Base-by-base conservation (phyloP, 2,888 invertebrate genomes). In the Pardosa pseudoannulata region DNA sequence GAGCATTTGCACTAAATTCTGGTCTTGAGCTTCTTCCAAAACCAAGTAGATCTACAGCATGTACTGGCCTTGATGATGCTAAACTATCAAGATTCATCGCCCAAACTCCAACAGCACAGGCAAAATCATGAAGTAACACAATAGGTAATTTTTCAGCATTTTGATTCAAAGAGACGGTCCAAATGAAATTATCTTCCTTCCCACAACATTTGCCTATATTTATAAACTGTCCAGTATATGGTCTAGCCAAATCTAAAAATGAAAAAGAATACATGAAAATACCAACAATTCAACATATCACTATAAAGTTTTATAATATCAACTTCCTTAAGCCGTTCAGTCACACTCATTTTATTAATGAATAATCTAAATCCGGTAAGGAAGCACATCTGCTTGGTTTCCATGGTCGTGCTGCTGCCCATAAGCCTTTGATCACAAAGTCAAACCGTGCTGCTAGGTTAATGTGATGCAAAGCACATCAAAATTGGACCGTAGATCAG, bases 11-110 rank as follows among this genome's bases (percentile, higher is more conserved):
- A 85, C 96, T 94, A 92, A 98, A 98, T 88, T 92, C 92, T 0
- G 98, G 97, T 31, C 99, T 94, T 7, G 97, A 97, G 90, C 98
- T 98, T 89, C 97, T 94, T 0, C 98, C 99, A 93, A 99, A 99
- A 46, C 98, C 95, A 79, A 96, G 92, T 67, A 96, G 92, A 92
- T 98, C 98, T 89, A 98, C 95, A 0, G 98, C 97, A 92, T 98
- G 97, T 0, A 98, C 96, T 0, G 97, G 96, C 76, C 98, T 93
- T 1, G 94, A 93, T 23, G 93, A 93, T 29, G 87, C 0, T 7
- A 99, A 93, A 0, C 94, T 93, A 91, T 98, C 97, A 16, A 98
- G 93, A 92, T 98, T 99, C 90, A 97, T 94, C 88, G 96, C 96
- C 98, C 98, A 99, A 65, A 98, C 93, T 0, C 96, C 98, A 31